These are phyloP conservation scores for Anarrhichthys ocellatus DNA, from an alignment of 2,113 vertebrate species.

Conservation along the genomic window DNA sequence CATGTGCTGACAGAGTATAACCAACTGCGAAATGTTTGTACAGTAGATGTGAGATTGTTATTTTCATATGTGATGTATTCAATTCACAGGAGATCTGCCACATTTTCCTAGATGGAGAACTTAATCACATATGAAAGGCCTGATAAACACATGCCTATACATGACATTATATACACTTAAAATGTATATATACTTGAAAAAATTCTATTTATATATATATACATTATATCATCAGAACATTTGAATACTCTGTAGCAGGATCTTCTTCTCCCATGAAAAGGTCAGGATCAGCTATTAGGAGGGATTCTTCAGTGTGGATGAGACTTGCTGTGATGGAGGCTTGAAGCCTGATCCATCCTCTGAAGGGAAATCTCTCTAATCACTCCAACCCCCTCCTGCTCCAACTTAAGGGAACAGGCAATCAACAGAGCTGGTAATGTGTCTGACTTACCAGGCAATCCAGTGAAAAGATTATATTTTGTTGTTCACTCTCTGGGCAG, in stretches of 20 bases:
- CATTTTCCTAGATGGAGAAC: background rate
- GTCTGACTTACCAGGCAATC: background rate
- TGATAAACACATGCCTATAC: background rate
- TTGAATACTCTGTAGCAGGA: background rate
- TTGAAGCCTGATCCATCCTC: constrained; percentile 12
- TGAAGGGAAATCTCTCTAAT: constrained; percentile 34
- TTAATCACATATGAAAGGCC: background rate
- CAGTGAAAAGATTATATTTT: constrained; percentile 1
- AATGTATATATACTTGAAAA: background rate
- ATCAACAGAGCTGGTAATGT: background rate
- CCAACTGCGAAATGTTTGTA: too few relatives aligned
- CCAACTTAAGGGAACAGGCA: background rate
- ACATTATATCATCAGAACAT: background rate
- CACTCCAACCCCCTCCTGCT: constrained; percentile 14
- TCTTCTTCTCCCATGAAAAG: background rate
- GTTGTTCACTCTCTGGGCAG: background rate
- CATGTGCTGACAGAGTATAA: background rate
- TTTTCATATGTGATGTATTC: background rate
- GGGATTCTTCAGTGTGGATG: constrained; percentile 2
- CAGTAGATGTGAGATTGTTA: background rate
- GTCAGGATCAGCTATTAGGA: constrained; percentile 13
- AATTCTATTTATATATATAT: background rate
- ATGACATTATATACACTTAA: background rate
- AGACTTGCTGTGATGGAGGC: constrained; percentile 22
- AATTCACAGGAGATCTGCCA: background rate